Percentiles rank a stretch among this genome's conserved stretches.
Conservation (phyloP, 2,888 invertebrate genomes). For the Craniophora ligustri region DNA sequence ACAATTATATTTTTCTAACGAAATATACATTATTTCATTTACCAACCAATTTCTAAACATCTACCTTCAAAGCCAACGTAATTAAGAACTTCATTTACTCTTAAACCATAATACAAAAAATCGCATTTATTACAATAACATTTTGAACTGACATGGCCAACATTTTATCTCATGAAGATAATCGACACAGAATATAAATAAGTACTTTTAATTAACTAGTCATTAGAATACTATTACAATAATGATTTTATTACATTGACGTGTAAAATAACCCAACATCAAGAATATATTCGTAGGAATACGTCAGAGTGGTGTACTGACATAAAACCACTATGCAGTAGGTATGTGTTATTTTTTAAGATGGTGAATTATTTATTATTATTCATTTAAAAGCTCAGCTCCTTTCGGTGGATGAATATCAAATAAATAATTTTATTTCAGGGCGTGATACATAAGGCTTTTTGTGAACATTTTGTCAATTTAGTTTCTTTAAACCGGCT, state of each 20-base stretch:
- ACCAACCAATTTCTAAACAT: slow-evolving; percentile 28
- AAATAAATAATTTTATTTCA: no score
- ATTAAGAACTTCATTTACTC: slow-evolving; percentile 36
- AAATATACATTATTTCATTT: slow-evolving; percentile 39
- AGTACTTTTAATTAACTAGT: slow-evolving; percentile 57
- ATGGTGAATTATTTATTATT: no score
- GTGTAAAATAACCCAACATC: slow-evolving; percentile 10
- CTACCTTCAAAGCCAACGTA: slow-evolving; percentile 17
- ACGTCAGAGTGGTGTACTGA: no score
- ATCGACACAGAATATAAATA: slow-evolving; percentile 39
- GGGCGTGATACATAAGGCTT: no score
- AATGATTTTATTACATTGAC: slow-evolving; percentile 23
- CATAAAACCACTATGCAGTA: no score
- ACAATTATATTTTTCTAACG: slow-evolving; percentile 36
- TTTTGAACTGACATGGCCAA: background rate
- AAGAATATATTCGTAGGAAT: no score
- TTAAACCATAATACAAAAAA: no score
- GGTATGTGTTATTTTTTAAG: no score
- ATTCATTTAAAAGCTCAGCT: no score
- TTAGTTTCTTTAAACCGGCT: no score
- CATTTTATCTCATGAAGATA: slow-evolving; percentile 4
- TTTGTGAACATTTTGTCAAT: no score
- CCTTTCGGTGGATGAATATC: no score
- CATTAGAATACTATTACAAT: slow-evolving; percentile 50
- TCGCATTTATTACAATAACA: background rate